Percentiles rank a stretch among this genome's conserved stretches.
phyloP scores from a whole-genome alignment of 2,888 invertebrate genomes.

The Belgica antarctica region DNA sequence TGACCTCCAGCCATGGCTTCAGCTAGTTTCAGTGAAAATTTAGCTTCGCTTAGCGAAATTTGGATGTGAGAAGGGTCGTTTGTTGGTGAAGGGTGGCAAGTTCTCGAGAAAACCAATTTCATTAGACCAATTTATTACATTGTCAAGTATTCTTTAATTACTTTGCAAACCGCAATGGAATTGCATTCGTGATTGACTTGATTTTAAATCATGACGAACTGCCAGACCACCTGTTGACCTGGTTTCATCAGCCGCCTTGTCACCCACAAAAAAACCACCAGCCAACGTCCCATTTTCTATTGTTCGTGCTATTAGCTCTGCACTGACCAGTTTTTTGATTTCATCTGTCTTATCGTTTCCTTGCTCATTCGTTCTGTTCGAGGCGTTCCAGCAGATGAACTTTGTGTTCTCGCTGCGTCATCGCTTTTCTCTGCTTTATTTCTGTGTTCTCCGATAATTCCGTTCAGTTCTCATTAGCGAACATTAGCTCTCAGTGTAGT shows the following conservation, averaged over 20 bases:
- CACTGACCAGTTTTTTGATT: constrained; percentile 21
- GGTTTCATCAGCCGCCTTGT: too few relatives aligned
- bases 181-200: too few relatives aligned
- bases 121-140: too few relatives aligned
- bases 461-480: neutral
- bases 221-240: too few relatives aligned
- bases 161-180: too few relatives aligned
- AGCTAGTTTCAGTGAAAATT: neutral
- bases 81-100: too few relatives aligned
- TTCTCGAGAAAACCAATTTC: too few relatives aligned
- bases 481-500: neutral
- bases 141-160: too few relatives aligned
- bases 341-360: neutral
- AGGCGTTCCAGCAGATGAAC: neutral
- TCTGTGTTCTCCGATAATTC: neutral
- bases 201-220: too few relatives aligned
- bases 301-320: constrained; percentile 27
- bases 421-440: neutral
- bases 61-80: too few relatives aligned
- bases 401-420: neutral
- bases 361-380: neutral
- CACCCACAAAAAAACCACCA: too few relatives aligned
- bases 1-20: neutral
- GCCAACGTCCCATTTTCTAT: constrained; percentile 2
- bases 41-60: neutral